These are phyloP conservation scores for Anolis apletophallus DNA, from an alignment of 2,797 vertebrate species.

Conservation along the genomic window DNA sequence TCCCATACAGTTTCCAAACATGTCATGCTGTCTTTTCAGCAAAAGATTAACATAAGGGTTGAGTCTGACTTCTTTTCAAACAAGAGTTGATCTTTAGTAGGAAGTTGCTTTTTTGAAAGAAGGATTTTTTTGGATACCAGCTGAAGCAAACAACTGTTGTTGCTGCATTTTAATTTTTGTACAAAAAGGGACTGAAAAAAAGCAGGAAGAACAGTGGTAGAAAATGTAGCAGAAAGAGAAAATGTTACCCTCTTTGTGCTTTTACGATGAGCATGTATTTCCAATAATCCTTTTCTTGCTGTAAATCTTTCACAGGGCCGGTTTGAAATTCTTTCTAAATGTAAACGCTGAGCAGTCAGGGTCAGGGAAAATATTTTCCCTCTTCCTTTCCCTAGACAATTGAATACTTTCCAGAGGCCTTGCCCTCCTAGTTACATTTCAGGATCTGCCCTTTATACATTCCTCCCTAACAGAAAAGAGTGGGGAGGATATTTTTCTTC, in stretches of 20 bases:
- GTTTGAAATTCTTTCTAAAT: constrained; percentile 64
- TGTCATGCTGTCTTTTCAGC: background rate
- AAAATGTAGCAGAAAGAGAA: constrained; percentile 14
- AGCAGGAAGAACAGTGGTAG: constrained; percentile 1
- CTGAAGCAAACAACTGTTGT: constrained; percentile 33
- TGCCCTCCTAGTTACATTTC: constrained; percentile 67
- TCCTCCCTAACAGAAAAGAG: constrained; percentile 41
- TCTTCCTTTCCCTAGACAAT: constrained; percentile 66
- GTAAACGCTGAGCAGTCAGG: constrained; percentile 70
- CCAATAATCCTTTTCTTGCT: constrained; percentile 54
- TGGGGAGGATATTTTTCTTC: constrained; percentile 43
- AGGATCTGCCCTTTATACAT: constrained; percentile 65
- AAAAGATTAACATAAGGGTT: background rate
- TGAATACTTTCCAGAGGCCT: constrained; percentile 67
- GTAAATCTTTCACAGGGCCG: constrained; percentile 62
- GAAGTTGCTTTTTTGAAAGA: constrained; percentile 22
- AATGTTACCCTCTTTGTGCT: constrained; percentile 27
- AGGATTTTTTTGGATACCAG: constrained; percentile 54
- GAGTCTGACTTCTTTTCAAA: background rate
- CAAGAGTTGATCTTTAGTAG: background rate
- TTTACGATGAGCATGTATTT: constrained; percentile 38
- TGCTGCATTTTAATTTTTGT: background rate
- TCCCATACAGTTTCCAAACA: background rate
- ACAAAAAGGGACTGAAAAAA: constrained; percentile 36
- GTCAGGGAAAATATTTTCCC: constrained; percentile 68